Percentiles rank a stretch among this genome's conserved stretches.
Conservation (phyloP, 2,888 invertebrate species). For the Nymphalis urticae region DNA sequence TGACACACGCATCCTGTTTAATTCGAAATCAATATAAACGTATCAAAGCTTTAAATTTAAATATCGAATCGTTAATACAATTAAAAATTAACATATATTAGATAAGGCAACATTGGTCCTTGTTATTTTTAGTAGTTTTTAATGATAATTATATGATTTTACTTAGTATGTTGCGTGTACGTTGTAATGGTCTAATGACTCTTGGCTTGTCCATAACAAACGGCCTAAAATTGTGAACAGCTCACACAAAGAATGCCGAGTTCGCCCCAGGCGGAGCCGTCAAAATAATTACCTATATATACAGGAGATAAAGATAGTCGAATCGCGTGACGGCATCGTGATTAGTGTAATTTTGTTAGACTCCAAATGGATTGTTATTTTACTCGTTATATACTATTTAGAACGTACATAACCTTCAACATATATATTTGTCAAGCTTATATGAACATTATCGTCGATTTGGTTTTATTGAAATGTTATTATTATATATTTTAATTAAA, state of each 20-base stretch:
- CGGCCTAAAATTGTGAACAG: constrained; percentile 36
- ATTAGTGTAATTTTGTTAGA: constrained; percentile 74
- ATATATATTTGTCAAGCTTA: background rate
- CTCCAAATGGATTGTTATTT: constrained; percentile 51
- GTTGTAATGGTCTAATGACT: constrained; percentile 14
- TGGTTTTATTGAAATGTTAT: no score
- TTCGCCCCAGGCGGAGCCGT: constrained; percentile 60
- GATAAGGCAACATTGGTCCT: background rate
- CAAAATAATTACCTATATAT: constrained; percentile 64
- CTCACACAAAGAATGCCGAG: constrained; percentile 57
- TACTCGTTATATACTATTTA: constrained; percentile 42
- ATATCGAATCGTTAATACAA: background rate
- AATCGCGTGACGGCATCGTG: constrained; percentile 71
- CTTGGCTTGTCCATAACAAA: constrained; percentile 26
- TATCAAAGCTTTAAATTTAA: background rate
- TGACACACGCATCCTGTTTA: constrained; percentile 1
- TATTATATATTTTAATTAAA: background rate
- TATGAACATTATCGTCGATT: background rate
- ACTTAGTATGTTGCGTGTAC: background rate
- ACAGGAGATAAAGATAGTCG: constrained; percentile 67
- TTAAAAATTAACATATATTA: background rate
- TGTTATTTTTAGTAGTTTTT: background rate
- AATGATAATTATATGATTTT: background rate
- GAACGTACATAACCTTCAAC: constrained; percentile 23
- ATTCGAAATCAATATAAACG: constrained; percentile 9